Percentiles rank a stretch among this genome's conserved stretches.
phyloP scores from a whole-genome alignment of 2,113 vertebrate species.

The Xiphophorus couchianus region DNA sequence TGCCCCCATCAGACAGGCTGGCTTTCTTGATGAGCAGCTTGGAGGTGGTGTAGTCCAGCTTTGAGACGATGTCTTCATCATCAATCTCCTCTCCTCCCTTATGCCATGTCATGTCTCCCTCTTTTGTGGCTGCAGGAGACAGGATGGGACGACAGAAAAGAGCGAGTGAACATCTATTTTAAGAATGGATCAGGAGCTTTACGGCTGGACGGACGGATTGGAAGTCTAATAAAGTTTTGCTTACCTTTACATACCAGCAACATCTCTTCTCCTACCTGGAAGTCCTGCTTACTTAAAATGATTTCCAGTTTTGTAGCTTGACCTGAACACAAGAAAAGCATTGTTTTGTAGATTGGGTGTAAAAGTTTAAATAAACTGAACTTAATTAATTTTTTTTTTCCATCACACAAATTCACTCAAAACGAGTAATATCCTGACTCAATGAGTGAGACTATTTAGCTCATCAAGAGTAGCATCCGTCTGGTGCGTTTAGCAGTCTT shows the following conservation, averaged over 20 bases:
- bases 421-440: background rate
- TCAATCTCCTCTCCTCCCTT: slow-evolving; percentile 62
- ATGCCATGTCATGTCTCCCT: slow-evolving; percentile 66
- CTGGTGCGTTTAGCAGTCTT: background rate
- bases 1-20: slow-evolving; percentile 52
- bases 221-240: background rate
- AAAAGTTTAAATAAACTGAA: no score
- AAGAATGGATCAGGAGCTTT: background rate
- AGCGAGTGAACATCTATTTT: background rate
- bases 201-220: background rate
- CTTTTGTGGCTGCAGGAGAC: slow-evolving; percentile 49
- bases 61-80: slow-evolving; percentile 19
- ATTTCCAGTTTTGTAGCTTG: slow-evolving; percentile 68
- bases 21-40: slow-evolving; percentile 56
- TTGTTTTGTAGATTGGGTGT: background rate
- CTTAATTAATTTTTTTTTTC: no score
- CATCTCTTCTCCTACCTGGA: slow-evolving; percentile 53
- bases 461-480: background rate
- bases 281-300: slow-evolving; percentile 51
- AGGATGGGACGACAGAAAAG: background rate
- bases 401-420: background rate
- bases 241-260: slow-evolving; percentile 78
- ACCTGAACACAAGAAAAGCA: slow-evolving; percentile 22
- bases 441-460: background rate
- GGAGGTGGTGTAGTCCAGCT: slow-evolving; percentile 63